phyloP scores from a whole-genome alignment of 2,797 vertebrate species.

The Menidia menidia region DNA sequence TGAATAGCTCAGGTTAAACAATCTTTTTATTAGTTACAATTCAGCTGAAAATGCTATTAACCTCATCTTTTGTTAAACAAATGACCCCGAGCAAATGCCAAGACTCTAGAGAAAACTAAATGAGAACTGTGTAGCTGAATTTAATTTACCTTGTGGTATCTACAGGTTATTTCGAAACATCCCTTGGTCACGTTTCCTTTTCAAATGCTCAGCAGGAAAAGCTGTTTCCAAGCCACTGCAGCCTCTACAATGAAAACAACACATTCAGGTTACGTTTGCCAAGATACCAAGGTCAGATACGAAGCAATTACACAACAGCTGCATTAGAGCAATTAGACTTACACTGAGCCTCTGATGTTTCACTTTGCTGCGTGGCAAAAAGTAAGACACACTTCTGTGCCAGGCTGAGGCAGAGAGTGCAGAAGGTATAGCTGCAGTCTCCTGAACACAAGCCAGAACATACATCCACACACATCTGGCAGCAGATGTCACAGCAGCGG shows the following conservation, averaged over 20 bases:
- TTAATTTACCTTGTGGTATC: constrained; percentile 39
- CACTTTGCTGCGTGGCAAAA: constrained; percentile 28
- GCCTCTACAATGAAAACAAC: constrained; percentile 40
- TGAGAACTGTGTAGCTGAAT: background rate
- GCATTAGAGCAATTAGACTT: constrained; percentile 32
- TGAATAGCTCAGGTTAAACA: constrained; percentile 57
- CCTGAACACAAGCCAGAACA: constrained; percentile 70
- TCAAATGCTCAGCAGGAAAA: constrained; percentile 11
- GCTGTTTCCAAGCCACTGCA: constrained; percentile 17
- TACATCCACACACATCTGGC: constrained; percentile 75
- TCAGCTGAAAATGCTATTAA: constrained; percentile 35
- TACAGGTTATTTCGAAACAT: constrained; percentile 5
- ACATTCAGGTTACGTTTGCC: constrained; percentile 2
- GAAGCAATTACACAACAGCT: constrained; percentile 7
- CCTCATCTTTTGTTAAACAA: constrained; percentile 38
- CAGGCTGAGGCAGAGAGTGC: constrained; percentile 61
- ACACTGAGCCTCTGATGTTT: constrained; percentile 36
- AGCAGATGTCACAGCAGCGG: constrained; percentile 80
- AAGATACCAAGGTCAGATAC: background rate
- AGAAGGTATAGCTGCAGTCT: constrained; percentile 80
- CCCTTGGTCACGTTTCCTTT: constrained; percentile 4
- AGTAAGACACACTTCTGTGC: constrained; percentile 48
- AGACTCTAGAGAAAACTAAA: constrained; percentile 29
- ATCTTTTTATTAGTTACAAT: constrained; percentile 43
- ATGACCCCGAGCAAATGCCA: constrained; percentile 22